phyloP scores from a whole-genome alignment of 2,113 vertebrate genomes.

The Penelope pileata region DNA sequence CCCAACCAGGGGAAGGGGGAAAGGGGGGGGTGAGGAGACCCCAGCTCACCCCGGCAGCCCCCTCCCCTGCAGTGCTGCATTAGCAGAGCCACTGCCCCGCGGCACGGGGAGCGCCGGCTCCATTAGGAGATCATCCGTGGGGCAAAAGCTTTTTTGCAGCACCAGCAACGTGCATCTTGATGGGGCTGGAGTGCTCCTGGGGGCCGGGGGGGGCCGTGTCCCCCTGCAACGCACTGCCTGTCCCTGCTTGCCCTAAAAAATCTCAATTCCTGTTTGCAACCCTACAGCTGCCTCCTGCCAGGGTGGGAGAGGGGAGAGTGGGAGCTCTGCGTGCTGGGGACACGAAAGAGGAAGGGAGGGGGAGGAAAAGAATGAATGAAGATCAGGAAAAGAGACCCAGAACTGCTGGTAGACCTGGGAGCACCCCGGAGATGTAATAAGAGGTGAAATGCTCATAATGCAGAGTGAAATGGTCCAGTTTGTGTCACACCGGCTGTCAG shows the following conservation, averaged over 20 bases:
- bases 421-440: neutral
- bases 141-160: neutral
- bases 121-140: conserved; percentile 1
- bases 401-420: neutral
- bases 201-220: neutral
- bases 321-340: no score
- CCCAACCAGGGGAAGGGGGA: neutral
- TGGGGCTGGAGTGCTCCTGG: neutral
- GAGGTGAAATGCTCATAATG: neutral
- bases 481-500: neutral
- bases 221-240: fast-evolving
- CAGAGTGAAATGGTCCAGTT: neutral
- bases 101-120: neutral
- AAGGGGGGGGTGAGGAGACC: neutral
- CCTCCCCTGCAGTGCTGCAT: neutral
- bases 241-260: neutral
- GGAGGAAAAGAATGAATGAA: neutral
- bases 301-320: fast-evolving
- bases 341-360: neutral
- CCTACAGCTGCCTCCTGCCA: fast-evolving
- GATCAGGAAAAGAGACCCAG: neutral
- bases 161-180: neutral
- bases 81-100: neutral
- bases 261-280: neutral
- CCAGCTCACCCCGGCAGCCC: neutral